Percentiles rank a stretch among this genome's conserved stretches.
Conservation (phyloP, 2,113 vertebrate genomes). For the Nipponia nippon region DNA sequence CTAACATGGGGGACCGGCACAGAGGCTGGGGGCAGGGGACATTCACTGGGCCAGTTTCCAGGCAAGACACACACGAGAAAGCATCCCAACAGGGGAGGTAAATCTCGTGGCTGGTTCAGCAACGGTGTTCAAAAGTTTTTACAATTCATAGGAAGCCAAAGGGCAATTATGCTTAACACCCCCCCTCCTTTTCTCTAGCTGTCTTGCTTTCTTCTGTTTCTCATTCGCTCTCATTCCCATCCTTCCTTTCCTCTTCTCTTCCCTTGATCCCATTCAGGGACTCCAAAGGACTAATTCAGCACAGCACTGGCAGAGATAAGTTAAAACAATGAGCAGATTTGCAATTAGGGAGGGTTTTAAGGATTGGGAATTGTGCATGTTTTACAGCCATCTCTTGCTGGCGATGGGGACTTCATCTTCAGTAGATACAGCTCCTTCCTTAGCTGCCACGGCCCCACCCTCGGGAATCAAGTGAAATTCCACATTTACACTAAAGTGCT, state of each 20-base stretch:
- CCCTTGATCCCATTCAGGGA: slow-evolving; percentile 19
- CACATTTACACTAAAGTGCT: neutral
- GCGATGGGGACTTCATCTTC: neutral
- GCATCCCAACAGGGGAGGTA: neutral
- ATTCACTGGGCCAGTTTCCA: neutral
- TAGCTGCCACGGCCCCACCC: neutral
- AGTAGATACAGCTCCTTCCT: slow-evolving; percentile 6
- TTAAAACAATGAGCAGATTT: slow-evolving; percentile 51
- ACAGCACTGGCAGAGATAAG: slow-evolving; percentile 10
- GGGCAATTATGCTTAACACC: neutral
- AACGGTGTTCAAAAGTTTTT: neutral
- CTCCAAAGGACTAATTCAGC: slow-evolving; percentile 53
- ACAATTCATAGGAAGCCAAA: neutral
- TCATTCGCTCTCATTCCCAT: neutral
- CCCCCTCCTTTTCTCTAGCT: neutral
- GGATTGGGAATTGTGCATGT: neutral
- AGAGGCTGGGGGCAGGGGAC: neutral
- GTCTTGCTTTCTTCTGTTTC: neutral
- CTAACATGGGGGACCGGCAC: neutral
- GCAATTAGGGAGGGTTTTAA: slow-evolving; percentile 23
- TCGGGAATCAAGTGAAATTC: slow-evolving; percentile 2
- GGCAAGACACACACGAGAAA: neutral
- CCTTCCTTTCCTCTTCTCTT: neutral
- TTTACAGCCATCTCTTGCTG: neutral
- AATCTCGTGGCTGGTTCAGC: neutral